These are phyloP conservation scores for Monochamus alternatus DNA, from an alignment of 2,888 invertebrate genomes.

Conservation along the genomic window DNA sequence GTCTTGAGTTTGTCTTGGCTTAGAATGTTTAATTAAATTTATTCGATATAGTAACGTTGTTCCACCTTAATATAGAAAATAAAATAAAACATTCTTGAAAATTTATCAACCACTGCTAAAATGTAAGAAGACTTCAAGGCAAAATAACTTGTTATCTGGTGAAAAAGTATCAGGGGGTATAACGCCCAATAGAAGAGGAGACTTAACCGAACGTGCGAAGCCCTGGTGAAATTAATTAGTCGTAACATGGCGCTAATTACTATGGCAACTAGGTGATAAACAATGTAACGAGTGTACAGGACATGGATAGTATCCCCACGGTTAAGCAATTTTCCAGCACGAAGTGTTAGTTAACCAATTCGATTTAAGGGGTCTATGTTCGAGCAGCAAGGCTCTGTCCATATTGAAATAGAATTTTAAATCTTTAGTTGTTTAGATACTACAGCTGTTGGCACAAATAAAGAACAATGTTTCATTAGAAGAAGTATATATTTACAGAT, in stretches of 20 bases:
- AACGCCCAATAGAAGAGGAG: slow-evolving; percentile 5
- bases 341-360: slow-evolving; percentile 23
- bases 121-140: not conserved
- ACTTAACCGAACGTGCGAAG: slow-evolving; percentile 10
- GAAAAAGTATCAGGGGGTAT: slow-evolving; percentile 5
- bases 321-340: slow-evolving; percentile 34
- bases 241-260: slow-evolving; percentile 53
- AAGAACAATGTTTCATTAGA: too few species aligned
- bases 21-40: too few species aligned
- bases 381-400: not conserved
- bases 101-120: too few species aligned
- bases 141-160: not conserved
- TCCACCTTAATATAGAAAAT: too few species aligned
- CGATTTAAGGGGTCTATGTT: slow-evolving; percentile 11
- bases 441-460: too few species aligned
- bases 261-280: slow-evolving; percentile 49
- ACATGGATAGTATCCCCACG: slow-evolving; percentile 49
- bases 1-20: too few species aligned
- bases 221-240: slow-evolving; percentile 48
- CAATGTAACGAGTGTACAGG: slow-evolving; percentile 52
- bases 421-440: too few species aligned
- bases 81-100: too few species aligned
- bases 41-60: too few species aligned
- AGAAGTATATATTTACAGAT: too few species aligned
- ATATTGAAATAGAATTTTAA: too few species aligned